These are phyloP conservation scores for Pangasius larnaudii DNA, from an alignment of 2,797 vertebrate genomes.

Conservation along the genomic window DNA sequence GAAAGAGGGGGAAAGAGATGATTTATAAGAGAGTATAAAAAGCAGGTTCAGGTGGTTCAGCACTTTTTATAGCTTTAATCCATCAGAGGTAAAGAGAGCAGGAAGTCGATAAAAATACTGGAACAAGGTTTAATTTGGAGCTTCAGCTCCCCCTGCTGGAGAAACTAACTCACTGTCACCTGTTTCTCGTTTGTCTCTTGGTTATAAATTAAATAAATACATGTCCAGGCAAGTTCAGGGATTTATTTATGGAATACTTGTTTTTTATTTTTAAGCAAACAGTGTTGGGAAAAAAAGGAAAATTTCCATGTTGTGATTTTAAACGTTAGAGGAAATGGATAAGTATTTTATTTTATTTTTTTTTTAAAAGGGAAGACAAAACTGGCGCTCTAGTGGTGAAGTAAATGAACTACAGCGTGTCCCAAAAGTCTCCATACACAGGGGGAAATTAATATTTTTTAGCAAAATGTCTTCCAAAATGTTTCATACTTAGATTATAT, in stretches of 20 bases:
- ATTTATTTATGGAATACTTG: not conserved
- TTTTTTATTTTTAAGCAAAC: not conserved
- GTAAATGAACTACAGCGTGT: not conserved
- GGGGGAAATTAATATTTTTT: too few species aligned
- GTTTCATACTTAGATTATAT: too few species aligned
- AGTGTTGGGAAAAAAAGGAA: not conserved
- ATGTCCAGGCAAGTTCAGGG: not conserved
- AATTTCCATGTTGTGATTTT: not conserved
- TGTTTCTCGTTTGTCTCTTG: not conserved
- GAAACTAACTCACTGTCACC: not conserved
- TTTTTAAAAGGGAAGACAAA: too few species aligned
- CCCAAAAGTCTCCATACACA: too few species aligned
- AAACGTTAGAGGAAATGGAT: not conserved
- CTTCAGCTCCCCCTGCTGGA: constrained; percentile 31
- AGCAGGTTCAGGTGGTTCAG: too few species aligned
- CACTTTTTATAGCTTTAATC: not conserved
- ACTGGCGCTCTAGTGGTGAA: not conserved
- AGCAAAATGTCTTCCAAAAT: too few species aligned
- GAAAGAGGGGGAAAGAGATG: too few species aligned
- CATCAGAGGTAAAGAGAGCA: not conserved
- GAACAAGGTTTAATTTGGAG: not conserved
- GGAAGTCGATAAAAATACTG: not conserved
- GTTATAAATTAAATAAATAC: too few species aligned
- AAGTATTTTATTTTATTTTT: not conserved
- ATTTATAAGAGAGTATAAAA: too few species aligned